Conservation (phyloP, 1,140 invertebrate genomes). For the Temnothorax curvispinosus region DNA sequence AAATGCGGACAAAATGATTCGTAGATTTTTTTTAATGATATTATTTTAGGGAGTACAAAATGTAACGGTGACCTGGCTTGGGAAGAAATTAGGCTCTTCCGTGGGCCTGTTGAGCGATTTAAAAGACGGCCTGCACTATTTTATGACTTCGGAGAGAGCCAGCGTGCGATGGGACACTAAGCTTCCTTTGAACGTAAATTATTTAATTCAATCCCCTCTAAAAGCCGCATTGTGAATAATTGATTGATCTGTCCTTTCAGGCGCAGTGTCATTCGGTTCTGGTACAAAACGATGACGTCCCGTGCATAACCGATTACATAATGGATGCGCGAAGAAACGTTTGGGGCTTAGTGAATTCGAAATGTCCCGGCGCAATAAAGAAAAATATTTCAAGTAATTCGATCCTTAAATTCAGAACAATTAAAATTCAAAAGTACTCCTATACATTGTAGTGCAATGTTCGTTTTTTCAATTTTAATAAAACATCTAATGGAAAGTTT, state of each 20-base stretch:
- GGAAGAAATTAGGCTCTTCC: conserved; percentile 75
- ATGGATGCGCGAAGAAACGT: conserved; percentile 70
- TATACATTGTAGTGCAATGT: neutral
- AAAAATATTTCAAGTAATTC: neutral
- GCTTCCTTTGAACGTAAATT: conserved; percentile 69
- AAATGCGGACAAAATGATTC: neutral
- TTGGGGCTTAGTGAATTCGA: conserved; percentile 69
- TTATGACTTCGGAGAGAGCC: conserved; percentile 74
- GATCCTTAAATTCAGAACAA: conserved; percentile 24
- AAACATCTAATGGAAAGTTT: neutral
- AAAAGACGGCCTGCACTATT: conserved; percentile 77
- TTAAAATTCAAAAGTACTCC: conserved; percentile 30
- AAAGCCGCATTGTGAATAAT: conserved; percentile 10
- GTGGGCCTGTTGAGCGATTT: conserved; percentile 70
- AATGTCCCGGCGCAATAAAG: conserved; percentile 47
- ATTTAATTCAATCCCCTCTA: conserved; percentile 14
- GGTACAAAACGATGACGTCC: conserved; percentile 70
- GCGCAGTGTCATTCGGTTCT: conserved; percentile 68
- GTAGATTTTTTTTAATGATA: neutral
- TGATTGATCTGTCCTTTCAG: conserved; percentile 58
- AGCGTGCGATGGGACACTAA: conserved; percentile 77
- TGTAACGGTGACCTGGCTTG: conserved; percentile 62
- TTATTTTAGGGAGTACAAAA: conserved; percentile 22
- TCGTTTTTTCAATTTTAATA: neutral
- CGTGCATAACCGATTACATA: conserved; percentile 74